phyloP scores from a whole-genome alignment of 2,797 vertebrate species.

The Lepidocolaptes lacrymiger region DNA sequence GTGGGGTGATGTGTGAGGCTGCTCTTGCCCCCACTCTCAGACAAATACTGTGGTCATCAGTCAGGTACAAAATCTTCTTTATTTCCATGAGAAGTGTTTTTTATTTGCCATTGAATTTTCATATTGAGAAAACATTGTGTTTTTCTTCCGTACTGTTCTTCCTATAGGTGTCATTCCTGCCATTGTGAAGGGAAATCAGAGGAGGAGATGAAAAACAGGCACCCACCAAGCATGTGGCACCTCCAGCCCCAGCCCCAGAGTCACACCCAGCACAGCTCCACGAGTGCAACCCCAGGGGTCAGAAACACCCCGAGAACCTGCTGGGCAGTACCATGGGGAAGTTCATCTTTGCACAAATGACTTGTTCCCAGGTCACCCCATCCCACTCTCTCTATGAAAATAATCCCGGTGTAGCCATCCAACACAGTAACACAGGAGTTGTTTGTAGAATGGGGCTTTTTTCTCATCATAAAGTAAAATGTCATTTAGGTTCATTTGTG shows the following conservation, averaged over 20 bases:
- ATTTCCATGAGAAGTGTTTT: neutral
- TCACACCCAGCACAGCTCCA: neutral
- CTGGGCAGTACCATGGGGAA: fast-evolving
- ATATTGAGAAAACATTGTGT: neutral
- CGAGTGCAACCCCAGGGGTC: neutral
- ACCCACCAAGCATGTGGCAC: fast-evolving
- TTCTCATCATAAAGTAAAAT: neutral
- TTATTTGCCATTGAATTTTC: neutral
- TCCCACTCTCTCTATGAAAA: neutral
- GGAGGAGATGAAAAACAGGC: neutral
- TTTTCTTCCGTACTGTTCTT: neutral
- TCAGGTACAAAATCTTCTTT: neutral
- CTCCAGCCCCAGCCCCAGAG: too few species aligned
- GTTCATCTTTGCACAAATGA: neutral
- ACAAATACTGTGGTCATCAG: neutral
- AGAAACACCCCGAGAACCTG: neutral
- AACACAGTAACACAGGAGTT: neutral
- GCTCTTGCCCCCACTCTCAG: neutral
- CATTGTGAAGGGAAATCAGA: neutral
- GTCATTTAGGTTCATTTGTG: neutral
- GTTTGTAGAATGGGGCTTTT: neutral
- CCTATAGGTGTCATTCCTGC: neutral
- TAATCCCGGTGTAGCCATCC: fast-evolving
- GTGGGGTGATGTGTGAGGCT: fast-evolving
- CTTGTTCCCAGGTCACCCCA: neutral